Percentiles rank a stretch among this genome's conserved stretches.
Conservation (phyloP, 2,888 invertebrate species). For the Synergus laeviventris region DNA sequence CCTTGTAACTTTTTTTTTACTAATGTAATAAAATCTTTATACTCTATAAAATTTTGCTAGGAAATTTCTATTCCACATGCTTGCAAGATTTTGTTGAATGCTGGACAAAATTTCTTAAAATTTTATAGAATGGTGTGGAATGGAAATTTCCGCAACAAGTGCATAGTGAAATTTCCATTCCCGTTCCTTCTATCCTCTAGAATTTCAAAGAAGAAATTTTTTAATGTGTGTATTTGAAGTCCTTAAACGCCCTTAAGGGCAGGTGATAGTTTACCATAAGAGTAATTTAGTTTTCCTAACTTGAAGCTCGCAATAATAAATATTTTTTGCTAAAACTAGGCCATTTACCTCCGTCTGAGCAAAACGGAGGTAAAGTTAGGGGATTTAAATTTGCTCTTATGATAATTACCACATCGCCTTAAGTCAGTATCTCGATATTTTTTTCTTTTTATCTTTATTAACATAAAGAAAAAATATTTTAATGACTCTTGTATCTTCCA, state of each 20-base stretch:
- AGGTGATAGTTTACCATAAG: no score
- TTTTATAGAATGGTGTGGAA: slow-evolving; percentile 70
- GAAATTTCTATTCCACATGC: slow-evolving; percentile 76
- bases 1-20: slow-evolving; percentile 41
- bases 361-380: no score
- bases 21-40: slow-evolving; percentile 42
- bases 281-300: no score
- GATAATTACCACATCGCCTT: neutral
- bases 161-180: slow-evolving; percentile 65
- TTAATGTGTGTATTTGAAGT: neutral
- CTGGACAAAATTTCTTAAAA: slow-evolving; percentile 35
- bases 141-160: slow-evolving; percentile 75
- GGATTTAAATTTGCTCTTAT: no score
- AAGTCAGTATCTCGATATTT: neutral
- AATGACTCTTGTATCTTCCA: slow-evolving; percentile 24
- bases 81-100: slow-evolving; percentile 44
- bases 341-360: no score
- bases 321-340: no score
- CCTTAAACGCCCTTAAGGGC: no score
- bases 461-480: neutral
- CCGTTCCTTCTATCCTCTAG: slow-evolving; percentile 43
- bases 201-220: neutral
- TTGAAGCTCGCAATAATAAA: no score
- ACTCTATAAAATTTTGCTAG: slow-evolving; percentile 43
- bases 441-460: neutral